Evolutionary conservation across 2,888 invertebrate species (phyloP).

Genomic region (Stratiomys singularior): DNA sequence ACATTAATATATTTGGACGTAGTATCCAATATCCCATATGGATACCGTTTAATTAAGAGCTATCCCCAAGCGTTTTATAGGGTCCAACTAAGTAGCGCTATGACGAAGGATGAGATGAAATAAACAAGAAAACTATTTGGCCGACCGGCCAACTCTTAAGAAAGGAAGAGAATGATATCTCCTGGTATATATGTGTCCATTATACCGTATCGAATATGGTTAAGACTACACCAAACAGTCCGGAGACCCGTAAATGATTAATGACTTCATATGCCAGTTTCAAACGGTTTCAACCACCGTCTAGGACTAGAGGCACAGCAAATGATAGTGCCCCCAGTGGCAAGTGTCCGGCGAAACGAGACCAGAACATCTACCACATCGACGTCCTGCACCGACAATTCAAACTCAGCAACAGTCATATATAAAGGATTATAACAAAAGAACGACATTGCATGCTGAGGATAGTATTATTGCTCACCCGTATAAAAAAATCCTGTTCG

Average conservation of each 20-base stretch:
- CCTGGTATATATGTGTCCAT: not conserved
- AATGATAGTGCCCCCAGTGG: not conserved
- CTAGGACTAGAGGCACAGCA: conserved; percentile 13
- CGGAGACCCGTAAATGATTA: conserved; percentile 40
- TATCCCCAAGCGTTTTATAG: conserved; percentile 21
- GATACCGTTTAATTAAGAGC: conserved; percentile 43
- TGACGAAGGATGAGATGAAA: not conserved
- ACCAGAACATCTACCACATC: not conserved
- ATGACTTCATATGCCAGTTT: conserved; percentile 37
- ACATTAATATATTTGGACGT: conserved; percentile 20
- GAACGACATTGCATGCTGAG: not conserved
- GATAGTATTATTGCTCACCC: conserved; percentile 17
- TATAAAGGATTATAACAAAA: conserved; percentile 24
- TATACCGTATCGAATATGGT: conserved; percentile 9
- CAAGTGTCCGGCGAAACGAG: not conserved
- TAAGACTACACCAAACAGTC: conserved; percentile 18
- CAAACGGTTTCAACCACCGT: conserved; percentile 23
- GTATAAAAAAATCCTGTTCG: not conserved
- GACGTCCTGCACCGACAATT: not conserved
- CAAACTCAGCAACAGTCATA: not conserved
- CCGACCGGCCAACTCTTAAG: not conserved
- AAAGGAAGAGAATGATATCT: not conserved
- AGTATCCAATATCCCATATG: conserved; percentile 10
- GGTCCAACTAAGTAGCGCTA: not conserved
- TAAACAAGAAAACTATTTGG: not conserved